Evolutionary conservation across 2,113 vertebrate genomes (phyloP).

Genomic region (Aptenodytes forsteri): DNA sequence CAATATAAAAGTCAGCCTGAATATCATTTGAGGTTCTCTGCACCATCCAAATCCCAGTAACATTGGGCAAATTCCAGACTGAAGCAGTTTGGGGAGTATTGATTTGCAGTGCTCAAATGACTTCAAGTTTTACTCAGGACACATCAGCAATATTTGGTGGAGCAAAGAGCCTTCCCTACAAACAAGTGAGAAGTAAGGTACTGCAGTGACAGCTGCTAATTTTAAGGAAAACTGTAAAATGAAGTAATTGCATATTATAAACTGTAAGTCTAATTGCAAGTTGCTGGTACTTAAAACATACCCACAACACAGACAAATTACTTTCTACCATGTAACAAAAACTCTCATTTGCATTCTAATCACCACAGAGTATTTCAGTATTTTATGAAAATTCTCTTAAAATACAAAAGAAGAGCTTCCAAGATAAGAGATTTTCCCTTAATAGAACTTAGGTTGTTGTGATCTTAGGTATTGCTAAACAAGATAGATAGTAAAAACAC

Average conservation of each 20-base stretch:
- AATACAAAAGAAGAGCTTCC: slow-evolving; percentile 12
- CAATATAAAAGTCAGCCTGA: not conserved
- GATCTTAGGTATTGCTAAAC: not conserved
- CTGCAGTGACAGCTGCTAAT: slow-evolving; percentile 3
- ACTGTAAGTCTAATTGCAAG: not conserved
- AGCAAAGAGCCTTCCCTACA: not conserved
- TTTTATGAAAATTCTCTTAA: slow-evolving; percentile 16
- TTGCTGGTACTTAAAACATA: slow-evolving; percentile 4
- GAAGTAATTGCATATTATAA: slow-evolving; percentile 15
- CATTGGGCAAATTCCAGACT: not conserved
- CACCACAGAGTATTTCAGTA: not conserved
- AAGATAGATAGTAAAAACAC: not conserved
- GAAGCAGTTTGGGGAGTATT: not conserved
- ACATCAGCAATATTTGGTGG: not conserved
- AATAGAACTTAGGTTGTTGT: not conserved
- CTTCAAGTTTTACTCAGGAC: not conserved
- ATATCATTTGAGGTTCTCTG: not conserved
- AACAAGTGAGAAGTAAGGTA: not conserved
- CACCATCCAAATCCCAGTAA: not conserved
- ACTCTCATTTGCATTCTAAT: slow-evolving; percentile 29
- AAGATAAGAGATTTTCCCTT: not conserved
- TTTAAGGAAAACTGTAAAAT: slow-evolving; percentile 36
- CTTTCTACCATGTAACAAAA: slow-evolving; percentile 18
- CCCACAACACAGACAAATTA: not conserved
- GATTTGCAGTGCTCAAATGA: not conserved